A percentile compares a stretch with the other conserved stretches of the same genome.
Evolutionary conservation across 2,888 invertebrate genomes (phyloP).

Genomic region (Rhaphigaster nebulosa): DNA sequence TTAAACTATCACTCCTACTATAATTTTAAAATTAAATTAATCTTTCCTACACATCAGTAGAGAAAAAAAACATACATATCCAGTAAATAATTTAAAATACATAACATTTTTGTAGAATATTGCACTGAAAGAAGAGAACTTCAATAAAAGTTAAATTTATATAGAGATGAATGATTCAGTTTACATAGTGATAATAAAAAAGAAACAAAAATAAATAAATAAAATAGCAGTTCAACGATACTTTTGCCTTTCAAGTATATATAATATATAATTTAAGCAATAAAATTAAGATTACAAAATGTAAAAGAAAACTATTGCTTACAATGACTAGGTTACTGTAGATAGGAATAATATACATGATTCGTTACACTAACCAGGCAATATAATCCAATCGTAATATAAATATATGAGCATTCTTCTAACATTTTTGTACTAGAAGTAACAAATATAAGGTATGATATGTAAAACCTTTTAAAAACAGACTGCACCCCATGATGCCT

Average conservation of each 20-base stretch:
- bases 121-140: not conserved
- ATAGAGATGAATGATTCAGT: constrained; percentile 27
- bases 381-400: constrained; percentile 55
- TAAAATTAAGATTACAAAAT: constrained; percentile 57
- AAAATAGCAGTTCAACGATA: constrained; percentile 55
- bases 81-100: constrained; percentile 32
- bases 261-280: constrained; percentile 60
- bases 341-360: constrained; percentile 58
- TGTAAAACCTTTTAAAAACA: constrained; percentile 53
- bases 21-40: not conserved
- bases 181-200: constrained; percentile 21
- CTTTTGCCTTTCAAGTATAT: constrained; percentile 55
- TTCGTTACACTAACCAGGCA: constrained; percentile 55
- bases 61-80: constrained; percentile 17
- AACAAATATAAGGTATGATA: constrained; percentile 55
- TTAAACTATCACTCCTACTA: constrained; percentile 21
- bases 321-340: constrained; percentile 60
- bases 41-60: constrained; percentile 18
- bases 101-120: constrained; percentile 45
- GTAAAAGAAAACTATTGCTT: constrained; percentile 56
- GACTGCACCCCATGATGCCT: constrained; percentile 51
- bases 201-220: constrained; percentile 54
- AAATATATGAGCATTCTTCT: constrained; percentile 59
- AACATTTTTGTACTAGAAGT: constrained; percentile 59
- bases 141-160: not conserved